These are phyloP conservation scores for Ispidina picta DNA, from an alignment of 2,797 vertebrate species.

Conservation along the genomic window DNA sequence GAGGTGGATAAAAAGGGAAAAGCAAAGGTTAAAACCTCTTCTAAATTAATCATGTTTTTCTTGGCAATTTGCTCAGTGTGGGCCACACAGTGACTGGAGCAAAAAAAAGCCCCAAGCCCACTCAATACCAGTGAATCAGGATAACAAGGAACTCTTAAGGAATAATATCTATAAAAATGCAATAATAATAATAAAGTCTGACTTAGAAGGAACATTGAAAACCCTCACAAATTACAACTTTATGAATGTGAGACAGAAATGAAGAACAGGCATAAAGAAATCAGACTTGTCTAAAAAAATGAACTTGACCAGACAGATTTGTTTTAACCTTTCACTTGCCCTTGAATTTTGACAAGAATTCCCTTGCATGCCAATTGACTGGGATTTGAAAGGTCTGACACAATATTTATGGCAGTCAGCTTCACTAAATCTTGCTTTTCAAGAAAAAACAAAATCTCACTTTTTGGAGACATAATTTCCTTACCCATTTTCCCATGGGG, in stretches of 20 bases:
- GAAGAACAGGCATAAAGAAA: neutral
- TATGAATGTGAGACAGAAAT: neutral
- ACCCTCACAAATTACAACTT: neutral
- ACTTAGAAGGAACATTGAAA: neutral
- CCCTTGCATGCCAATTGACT: neutral
- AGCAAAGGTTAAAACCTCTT: neutral
- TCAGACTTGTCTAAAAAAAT: neutral
- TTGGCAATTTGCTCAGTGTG: neutral
- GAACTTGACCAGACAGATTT: neutral
- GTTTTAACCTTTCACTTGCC: slow-evolving; percentile 8
- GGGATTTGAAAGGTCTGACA: neutral
- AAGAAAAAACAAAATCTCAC: neutral
- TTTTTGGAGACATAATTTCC: slow-evolving; percentile 20
- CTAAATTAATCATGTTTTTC: neutral
- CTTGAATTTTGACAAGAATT: slow-evolving; percentile 14
- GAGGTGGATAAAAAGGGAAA: neutral
- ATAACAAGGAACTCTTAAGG: neutral
- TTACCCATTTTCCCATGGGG: slow-evolving; percentile 9
- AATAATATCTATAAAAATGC: neutral
- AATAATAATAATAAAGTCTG: neutral
- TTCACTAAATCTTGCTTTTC: neutral
- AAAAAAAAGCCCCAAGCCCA: neutral
- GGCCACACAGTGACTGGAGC: neutral
- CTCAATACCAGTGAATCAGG: neutral
- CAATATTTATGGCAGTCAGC: neutral